phyloP scores from a whole-genome alignment of 1,140 invertebrate species.

The Caerostris extrusa region DNA sequence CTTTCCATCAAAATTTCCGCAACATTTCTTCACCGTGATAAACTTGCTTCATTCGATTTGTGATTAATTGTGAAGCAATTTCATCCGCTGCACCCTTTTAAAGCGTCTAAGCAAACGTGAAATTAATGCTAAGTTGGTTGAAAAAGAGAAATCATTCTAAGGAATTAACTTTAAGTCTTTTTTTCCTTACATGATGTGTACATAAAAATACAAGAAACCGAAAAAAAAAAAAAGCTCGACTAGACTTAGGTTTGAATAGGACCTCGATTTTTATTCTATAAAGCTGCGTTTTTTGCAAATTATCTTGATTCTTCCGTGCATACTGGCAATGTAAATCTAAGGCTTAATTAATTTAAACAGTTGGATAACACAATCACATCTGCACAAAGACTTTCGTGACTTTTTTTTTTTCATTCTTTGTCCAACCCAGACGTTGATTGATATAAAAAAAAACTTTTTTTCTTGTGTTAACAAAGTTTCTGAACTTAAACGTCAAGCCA shows the following conservation, averaged over 20 bases:
- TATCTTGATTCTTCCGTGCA: neutral
- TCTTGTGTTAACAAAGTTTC: neutral
- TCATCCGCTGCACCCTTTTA: neutral
- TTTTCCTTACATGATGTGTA: too few relatives aligned
- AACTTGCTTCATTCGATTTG: too few relatives aligned
- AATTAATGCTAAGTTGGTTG: neutral
- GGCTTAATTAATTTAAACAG: conserved; percentile 18
- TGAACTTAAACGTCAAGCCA: too few relatives aligned
- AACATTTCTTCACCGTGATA: too few relatives aligned
- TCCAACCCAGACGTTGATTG: neutral
- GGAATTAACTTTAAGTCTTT: neutral
- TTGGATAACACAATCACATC: neutral
- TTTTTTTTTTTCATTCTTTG: neutral
- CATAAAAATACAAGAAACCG: too few relatives aligned
- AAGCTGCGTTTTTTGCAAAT: neutral
- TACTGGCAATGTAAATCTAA: neutral
- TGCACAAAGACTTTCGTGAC: neutral
- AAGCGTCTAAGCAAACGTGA: neutral
- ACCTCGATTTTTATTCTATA: neutral
- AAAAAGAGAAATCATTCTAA: neutral
- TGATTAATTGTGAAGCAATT: neutral
- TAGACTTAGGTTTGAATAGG: too few relatives aligned
- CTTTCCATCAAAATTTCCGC: too few relatives aligned
- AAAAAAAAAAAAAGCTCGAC: too few relatives aligned
- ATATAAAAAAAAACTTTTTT: neutral